These are phyloP conservation scores for Eupithecia subumbrata DNA, from an alignment of 2,888 invertebrate species.

Conservation along the genomic window DNA sequence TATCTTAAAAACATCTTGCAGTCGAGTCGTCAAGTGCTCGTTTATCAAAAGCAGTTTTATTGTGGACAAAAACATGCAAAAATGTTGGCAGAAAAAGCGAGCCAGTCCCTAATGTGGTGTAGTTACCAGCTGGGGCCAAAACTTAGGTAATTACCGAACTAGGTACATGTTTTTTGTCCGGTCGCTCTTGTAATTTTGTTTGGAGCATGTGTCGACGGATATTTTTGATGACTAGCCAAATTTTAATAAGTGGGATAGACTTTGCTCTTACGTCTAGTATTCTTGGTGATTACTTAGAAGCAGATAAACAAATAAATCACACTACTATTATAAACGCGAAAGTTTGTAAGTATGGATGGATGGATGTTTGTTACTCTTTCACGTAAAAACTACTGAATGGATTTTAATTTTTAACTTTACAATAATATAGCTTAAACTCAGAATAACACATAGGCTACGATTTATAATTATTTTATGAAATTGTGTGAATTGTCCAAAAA, in stretches of 20 bases:
- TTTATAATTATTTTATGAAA: too few species aligned
- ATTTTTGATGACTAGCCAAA: constrained; percentile 7
- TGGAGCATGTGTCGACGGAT: neutral
- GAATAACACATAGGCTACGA: too few species aligned
- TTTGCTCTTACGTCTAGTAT: neutral
- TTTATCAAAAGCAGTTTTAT: constrained; percentile 33
- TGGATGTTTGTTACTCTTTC: too few species aligned
- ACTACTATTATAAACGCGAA: too few species aligned
- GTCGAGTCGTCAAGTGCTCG: constrained; percentile 13
- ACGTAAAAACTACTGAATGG: too few species aligned
- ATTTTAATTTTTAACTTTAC: too few species aligned
- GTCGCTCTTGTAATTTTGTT: constrained; percentile 30
- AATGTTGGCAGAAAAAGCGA: constrained; percentile 32
- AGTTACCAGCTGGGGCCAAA: constrained; percentile 35
- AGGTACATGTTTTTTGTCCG: constrained; percentile 36
- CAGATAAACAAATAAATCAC: too few species aligned
- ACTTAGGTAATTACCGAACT: constrained; percentile 40
- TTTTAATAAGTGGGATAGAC: neutral
- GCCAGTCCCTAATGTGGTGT: constrained; percentile 28
- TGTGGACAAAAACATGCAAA: constrained; percentile 38
- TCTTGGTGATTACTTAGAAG: too few species aligned
- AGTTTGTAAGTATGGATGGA: too few species aligned
- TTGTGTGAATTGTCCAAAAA: too few species aligned
- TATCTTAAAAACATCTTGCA: constrained; percentile 15
- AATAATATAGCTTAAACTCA: too few species aligned